A percentile compares a stretch with the other conserved stretches of the same genome.
phyloP scores from a whole-genome alignment of 1,140 invertebrate species.

The Drosophila sp. region DNA sequence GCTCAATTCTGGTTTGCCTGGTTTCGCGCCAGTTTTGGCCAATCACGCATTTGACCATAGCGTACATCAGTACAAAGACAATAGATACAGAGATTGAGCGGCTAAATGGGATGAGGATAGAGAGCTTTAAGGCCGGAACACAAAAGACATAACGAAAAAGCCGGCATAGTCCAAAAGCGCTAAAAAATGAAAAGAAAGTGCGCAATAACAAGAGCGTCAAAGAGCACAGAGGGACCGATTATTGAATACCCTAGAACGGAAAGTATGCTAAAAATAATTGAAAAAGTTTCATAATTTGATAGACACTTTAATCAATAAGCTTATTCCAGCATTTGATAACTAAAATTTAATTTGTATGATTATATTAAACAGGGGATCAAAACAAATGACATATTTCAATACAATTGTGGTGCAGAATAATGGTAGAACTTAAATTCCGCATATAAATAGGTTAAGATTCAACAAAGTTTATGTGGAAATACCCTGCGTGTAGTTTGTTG shows the following conservation, averaged over 20 bases:
- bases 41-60: slow-evolving; percentile 74
- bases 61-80: slow-evolving; percentile 46
- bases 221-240: not conserved
- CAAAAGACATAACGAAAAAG: slow-evolving; percentile 45
- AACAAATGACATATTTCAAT: too few species aligned
- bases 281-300: too few species aligned
- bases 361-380: too few species aligned
- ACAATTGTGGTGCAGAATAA: too few species aligned
- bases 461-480: slow-evolving; percentile 1
- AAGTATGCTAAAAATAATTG: too few species aligned
- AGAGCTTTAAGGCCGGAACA: slow-evolving; percentile 36
- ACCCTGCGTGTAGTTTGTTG: not conserved
- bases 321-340: too few species aligned
- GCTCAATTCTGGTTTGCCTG: slow-evolving; percentile 38
- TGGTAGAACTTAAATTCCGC: too few species aligned
- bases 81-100: slow-evolving; percentile 47
- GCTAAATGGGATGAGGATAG: not conserved
- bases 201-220: not conserved
- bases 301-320: too few species aligned
- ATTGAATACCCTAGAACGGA: too few species aligned
- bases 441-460: too few species aligned
- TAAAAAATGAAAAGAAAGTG: slow-evolving; percentile 24
- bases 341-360: too few species aligned
- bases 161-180: slow-evolving; percentile 12
- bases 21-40: slow-evolving; percentile 53